A percentile compares a stretch with the other conserved stretches of the same genome.
Conservation (phyloP, 37 sponge, comb jelly and placozoan species). For the Axinella damicornis region DNA sequence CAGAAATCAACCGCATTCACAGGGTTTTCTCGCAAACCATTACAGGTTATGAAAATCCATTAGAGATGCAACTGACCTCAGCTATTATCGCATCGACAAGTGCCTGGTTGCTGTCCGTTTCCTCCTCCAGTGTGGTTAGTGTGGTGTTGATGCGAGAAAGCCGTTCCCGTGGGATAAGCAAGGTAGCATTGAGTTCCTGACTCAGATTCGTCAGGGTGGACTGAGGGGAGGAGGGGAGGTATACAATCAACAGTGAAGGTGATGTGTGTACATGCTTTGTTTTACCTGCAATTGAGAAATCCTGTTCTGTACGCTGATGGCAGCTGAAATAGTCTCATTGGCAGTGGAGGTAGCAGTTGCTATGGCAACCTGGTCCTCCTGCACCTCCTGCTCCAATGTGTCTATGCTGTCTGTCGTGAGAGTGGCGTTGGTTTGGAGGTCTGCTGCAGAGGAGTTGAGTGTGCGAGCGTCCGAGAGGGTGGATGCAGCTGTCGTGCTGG, state of each 20-base stretch:
- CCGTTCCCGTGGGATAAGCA: slow-evolving; percentile 11
- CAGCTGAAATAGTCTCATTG: slow-evolving; percentile 4
- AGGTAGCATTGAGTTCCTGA: slow-evolving; percentile 22
- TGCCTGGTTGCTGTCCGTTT: slow-evolving; percentile 25
- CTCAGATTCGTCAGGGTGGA: slow-evolving; percentile 7
- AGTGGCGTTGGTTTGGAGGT: not conserved
- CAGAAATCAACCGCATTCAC: not conserved
- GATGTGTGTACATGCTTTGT: not conserved
- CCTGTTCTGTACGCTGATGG: not conserved
- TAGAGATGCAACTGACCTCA: not conserved
- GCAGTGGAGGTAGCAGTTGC: slow-evolving; percentile 14
- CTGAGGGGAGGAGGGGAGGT: too few relatives aligned
- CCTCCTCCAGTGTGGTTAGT: slow-evolving; percentile 17
- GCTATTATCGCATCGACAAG: slow-evolving; percentile 5
- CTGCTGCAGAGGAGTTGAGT: not conserved
- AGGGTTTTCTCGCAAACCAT: slow-evolving; percentile 13
- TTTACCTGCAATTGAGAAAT: not conserved
- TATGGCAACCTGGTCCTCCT: slow-evolving; percentile 20
- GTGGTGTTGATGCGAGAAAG: not conserved
- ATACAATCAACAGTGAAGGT: too few relatives aligned
- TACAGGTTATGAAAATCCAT: slow-evolving; percentile 5
- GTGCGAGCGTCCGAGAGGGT: not conserved
- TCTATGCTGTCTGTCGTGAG: not conserved
- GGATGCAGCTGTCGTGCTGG: not conserved
- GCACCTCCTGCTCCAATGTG: not conserved